phyloP scores from a whole-genome alignment of 2,797 vertebrate species.

The Fistularia commersonii region DNA sequence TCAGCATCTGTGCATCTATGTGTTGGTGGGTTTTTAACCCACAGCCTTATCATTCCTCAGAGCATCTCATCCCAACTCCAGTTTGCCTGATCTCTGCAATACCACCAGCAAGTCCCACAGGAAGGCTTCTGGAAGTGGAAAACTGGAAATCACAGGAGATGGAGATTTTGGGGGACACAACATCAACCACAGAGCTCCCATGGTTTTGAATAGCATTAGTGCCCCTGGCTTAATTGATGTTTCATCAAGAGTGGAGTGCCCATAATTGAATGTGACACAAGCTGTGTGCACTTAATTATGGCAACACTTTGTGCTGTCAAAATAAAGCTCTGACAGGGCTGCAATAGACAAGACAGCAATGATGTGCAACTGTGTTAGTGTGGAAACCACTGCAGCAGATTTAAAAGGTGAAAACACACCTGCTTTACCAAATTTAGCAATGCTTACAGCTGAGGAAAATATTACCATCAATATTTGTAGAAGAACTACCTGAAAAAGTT shows the following conservation, averaged over 20 bases:
- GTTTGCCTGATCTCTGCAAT: slow-evolving; percentile 24
- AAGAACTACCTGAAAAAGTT: no score
- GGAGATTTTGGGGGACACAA: slow-evolving; percentile 54
- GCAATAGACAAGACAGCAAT: slow-evolving; percentile 35
- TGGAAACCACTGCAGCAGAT: slow-evolving; percentile 37
- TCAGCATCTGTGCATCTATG: slow-evolving; percentile 12
- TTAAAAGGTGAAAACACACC: slow-evolving; percentile 20
- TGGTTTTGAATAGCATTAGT: slow-evolving; percentile 72
- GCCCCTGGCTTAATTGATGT: slow-evolving; percentile 71
- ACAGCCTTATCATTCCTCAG: slow-evolving; percentile 39
- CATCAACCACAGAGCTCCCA: slow-evolving; percentile 58
- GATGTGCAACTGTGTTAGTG: slow-evolving; percentile 26
- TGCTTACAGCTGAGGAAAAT: no score
- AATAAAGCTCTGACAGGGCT: slow-evolving; percentile 44
- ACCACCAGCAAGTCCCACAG: slow-evolving; percentile 38
- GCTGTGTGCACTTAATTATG: slow-evolving; percentile 65
- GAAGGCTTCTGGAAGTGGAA: slow-evolving; percentile 54
- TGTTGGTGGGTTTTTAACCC: slow-evolving; percentile 25
- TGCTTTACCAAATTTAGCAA: slow-evolving; percentile 26
- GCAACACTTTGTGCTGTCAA: slow-evolving; percentile 43
- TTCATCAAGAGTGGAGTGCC: slow-evolving; percentile 53
- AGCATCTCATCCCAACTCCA: slow-evolving; percentile 40
- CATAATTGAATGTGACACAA: slow-evolving; percentile 71
- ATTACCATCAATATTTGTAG: no score
- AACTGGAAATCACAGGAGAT: slow-evolving; percentile 47